Conservation (phyloP, 2,797 vertebrate genomes). For the Streptopelia turtur region DNA sequence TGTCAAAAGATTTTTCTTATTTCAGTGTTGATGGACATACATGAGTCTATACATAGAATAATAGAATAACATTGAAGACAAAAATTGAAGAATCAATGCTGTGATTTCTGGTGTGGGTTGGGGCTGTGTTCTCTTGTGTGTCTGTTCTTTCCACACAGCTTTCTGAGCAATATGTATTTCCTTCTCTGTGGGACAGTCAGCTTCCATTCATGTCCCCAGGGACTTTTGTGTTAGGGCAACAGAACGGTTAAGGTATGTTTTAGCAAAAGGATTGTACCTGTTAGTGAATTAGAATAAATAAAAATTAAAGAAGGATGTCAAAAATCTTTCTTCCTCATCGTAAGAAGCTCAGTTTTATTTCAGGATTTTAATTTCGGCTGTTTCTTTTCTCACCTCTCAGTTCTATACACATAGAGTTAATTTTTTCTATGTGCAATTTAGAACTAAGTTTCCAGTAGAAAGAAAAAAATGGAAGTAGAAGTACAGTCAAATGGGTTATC, state of each 20-base stretch:
- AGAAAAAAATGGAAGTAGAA: constrained; percentile 31
- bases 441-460: constrained; percentile 36
- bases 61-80: neutral
- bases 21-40: neutral
- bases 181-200: neutral
- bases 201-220: neutral
- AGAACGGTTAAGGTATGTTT: neutral
- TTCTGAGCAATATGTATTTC: neutral
- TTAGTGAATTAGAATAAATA: neutral
- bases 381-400: neutral
- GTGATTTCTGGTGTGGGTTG: neutral
- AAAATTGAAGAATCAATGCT: neutral
- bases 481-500: neutral
- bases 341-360: neutral
- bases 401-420: neutral
- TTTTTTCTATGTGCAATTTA: constrained; percentile 17
- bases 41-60: neutral
- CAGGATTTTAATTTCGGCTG: neutral
- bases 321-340: neutral
- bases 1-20: neutral
- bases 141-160: neutral
- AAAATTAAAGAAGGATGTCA: neutral
- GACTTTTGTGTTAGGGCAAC: neutral
- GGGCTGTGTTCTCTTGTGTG: accelerated
- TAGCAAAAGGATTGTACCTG: neutral